Base-by-base conservation (phyloP, 2,888 invertebrate genomes). In the Tetrapedia diversipes region DNA sequence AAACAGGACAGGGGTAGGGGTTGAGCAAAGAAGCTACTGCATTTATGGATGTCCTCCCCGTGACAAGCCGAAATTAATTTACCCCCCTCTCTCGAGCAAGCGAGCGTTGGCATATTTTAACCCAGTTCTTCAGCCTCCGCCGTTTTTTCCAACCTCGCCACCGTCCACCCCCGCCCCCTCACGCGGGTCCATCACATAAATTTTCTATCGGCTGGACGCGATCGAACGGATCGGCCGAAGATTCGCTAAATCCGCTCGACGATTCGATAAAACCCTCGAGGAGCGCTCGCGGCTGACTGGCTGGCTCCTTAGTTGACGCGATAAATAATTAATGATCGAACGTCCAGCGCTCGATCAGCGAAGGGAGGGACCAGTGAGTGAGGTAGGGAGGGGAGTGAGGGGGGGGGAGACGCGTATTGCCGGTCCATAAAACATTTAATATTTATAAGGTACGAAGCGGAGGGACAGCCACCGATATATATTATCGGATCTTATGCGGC, bases 241-340 rank as follows among this genome's bases (percentile, higher is more conserved):
- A 84, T 86, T 83, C 79, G 82, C 80, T 77, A 86, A 85, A 82
- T 82, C 76, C 75, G 69, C 63, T 63, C 63, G 70, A 57, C 80
- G 73, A 81, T 79, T 79, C 82, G 81, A 82, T 84, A 84, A 84
- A 84, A 84, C 81, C 78, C n/a, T n/a, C 81, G 80, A 71, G 56
- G 69, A 78, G 63, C 57, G 71, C 67, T 73, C 81, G 79, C 79
- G 72, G 63, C 68, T 78, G 82, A 76, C 85, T 81, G 77, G 64
- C 85, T 81, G 77, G 64, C 77, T 86, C 80, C 85, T 82, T 80
- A 70, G 82, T 88, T 87, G 88, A 88, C 87, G 88, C 89, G 88
- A 90, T 90, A 91, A 90, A 91, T 91, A 91, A 91, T 91, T 90
- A 90, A 91, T 91, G 90, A 89, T 86, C 81, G 81, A 83, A 82